Percentiles rank a stretch among this genome's conserved stretches.
Conservation (phyloP, 1,140 invertebrate species). For the Lerema accius region DNA sequence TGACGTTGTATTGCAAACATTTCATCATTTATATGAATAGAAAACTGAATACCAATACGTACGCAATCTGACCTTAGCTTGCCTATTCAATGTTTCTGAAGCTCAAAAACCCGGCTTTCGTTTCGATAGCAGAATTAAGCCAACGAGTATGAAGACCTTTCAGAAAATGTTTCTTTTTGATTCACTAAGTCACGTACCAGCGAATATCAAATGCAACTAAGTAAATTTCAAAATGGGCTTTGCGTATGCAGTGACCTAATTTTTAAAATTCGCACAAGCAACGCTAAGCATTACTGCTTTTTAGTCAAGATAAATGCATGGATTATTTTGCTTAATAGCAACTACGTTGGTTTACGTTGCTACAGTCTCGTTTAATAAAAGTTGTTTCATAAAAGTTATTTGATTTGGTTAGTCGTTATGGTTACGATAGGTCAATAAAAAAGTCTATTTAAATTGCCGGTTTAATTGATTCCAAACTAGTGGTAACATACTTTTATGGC, state of each 20-base stretch:
- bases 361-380: slow-evolving; percentile 11
- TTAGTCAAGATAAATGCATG: slow-evolving; percentile 22
- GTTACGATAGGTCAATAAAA: neutral
- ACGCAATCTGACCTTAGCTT: neutral
- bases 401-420: neutral
- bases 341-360: slow-evolving; percentile 4
- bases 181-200: slow-evolving; percentile 14
- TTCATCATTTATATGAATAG: neutral
- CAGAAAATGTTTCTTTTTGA: slow-evolving; percentile 25
- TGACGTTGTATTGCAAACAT: no score
- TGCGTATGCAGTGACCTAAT: slow-evolving; percentile 33
- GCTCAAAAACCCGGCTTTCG: neutral
- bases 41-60: neutral
- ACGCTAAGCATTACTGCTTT: slow-evolving; percentile 21
- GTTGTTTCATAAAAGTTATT: slow-evolving; percentile 2
- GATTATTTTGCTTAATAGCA: slow-evolving; percentile 23
- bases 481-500: no score
- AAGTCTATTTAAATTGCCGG: no score
- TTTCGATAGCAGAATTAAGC: neutral
- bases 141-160: slow-evolving; percentile 1
- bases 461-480: no score
- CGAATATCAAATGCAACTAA: slow-evolving; percentile 28
- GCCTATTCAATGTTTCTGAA: neutral
- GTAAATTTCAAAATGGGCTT: slow-evolving; percentile 30
- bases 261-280: slow-evolving; percentile 24